Evolutionary conservation across 2,797 vertebrate genomes (phyloP), one percentile per base, ranked within the genome.

Genomic region (Anguilla anguilla): DNA sequence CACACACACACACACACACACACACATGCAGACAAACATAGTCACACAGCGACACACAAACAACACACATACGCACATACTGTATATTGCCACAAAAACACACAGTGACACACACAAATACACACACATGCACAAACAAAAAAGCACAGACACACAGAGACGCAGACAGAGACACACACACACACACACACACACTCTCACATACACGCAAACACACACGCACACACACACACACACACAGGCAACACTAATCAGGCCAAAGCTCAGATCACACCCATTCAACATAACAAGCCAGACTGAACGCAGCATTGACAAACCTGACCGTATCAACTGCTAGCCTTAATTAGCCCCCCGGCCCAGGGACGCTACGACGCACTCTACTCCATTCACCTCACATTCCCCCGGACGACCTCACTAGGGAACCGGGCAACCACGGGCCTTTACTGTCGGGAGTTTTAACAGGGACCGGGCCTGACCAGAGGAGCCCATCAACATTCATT

Each of bases 391-490:
- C 49, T 35, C 35, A 35, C 35, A 35, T 1, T 35, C 35, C 1
- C 35, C 35, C 1, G 46, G 43, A 53, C 35, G 25, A 67, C 79
- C 51, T 11, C 51, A 31, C 46, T 3, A 22, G 15, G 13, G 31
- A 77, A 67, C 28, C 15, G 35, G 53, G 83, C 49, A 53, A 46
- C 49, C 35, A 22, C 10, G 35, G 51, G 19, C 13, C 77, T 67
- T 28, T 19, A 49, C 86, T 69, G 15, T 87, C 86, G 49, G 31
- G 74, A 82, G 19, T 82, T 83, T 61, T 82, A 82, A 82, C 59
- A 87, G 31, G 82, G 86, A 87, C 6, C 22, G 39, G 59, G 28
- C 79, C 43, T 39, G 39, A 81, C 22, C 77, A 15, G 86, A 49
- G 53, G 43, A 43, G 74, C 19, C 19, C 55, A 61, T 39, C 59